Base-by-base conservation (phyloP, 2,888 invertebrate species). In the Deilephila porcellus region DNA sequence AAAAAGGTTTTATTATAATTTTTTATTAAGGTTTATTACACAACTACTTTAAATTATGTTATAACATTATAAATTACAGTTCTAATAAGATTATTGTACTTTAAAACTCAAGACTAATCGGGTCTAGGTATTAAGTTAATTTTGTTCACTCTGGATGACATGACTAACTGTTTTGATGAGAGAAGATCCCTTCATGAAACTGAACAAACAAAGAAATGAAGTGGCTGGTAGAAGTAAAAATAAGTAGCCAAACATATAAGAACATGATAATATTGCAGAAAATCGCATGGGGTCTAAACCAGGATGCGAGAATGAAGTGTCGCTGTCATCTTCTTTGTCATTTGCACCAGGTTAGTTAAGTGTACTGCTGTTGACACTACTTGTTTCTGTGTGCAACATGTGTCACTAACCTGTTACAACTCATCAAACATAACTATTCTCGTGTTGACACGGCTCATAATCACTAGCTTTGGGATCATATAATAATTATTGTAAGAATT, bases 341-440 rank as follows among this genome's bases (percentile, higher is more conserved):
- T 94, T 93, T 91, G 90, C 93, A 84, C 93, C 94, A 95, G 95
- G 95, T 95, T 92, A 95, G 95, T 94, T 93, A 80, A 86, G 91
- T 94, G 93, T 94, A 91, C 90, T 87, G 88, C 91, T 80, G 86
- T 91, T 90, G 92, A 92, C 91, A 91, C 88, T 88, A 79, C 85
- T 86, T 87, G 91, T 92, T 90, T 92, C 84, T 91, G 90, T 94
- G 93, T 93, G 92, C 90, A 87, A 91, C 88, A 90, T 91, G 89
- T 93, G 94, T 94, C 92, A 94, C 94, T 94, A 94, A 94, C 94
- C 89, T 86, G 85, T 86, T 83, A 81, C 82, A 79, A 82, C 64
- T 77, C 83, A 85, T 86, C 84, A 85, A 82, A 82, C 79, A 78
- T 85, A 80, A 81, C 79, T 77, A 74, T 74, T 81, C 81, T 76